Evolutionary conservation across 2,888 invertebrate genomes (phyloP).

Genomic region (Morpho achilles): DNA sequence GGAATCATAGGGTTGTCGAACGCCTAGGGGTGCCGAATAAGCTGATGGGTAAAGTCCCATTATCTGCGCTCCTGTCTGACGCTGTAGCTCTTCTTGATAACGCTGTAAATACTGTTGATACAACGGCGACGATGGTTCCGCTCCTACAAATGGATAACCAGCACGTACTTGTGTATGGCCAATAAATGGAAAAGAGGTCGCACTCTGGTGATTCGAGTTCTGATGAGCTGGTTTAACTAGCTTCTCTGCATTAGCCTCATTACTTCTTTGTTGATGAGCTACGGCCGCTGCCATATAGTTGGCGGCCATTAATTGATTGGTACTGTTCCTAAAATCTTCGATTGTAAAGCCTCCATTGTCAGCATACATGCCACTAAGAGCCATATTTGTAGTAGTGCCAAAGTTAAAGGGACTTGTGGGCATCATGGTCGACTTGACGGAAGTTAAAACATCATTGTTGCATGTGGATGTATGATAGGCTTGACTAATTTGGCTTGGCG

Average conservation of each 20-base stretch:
- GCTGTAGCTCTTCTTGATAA: conserved; percentile 79
- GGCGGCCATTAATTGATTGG: conserved; percentile 80
- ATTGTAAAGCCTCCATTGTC: conserved; percentile 83
- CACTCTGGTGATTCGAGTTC: conserved; percentile 50
- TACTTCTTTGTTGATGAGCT: conserved; percentile 64
- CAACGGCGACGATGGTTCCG: conserved; percentile 82
- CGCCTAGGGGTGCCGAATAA: conserved; percentile 81
- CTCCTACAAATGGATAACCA: conserved; percentile 80
- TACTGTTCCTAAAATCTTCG: conserved; percentile 82
- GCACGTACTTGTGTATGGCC: conserved; percentile 79
- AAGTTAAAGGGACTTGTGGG: conserved; percentile 92
- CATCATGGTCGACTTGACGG: conserved; percentile 81
- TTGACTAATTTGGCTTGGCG: conserved; percentile 57
- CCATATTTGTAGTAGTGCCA: conserved; percentile 83
- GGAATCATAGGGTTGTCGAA: conserved; percentile 85
- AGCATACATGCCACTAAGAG: conserved; percentile 78
- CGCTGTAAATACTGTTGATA: conserved; percentile 86
- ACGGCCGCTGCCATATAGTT: conserved; percentile 74
- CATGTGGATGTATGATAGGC: conserved; percentile 81
- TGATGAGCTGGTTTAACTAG: conserved; percentile 72
- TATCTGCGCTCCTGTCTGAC: conserved; percentile 80
- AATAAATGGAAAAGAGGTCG: conserved; percentile 80
- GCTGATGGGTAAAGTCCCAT: conserved; percentile 83
- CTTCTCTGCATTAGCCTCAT: conserved; percentile 56
- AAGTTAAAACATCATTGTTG: conserved; percentile 61